Conservation (phyloP, 1,140 invertebrate species). For the Trachymyrmex septentrionalis region DNA sequence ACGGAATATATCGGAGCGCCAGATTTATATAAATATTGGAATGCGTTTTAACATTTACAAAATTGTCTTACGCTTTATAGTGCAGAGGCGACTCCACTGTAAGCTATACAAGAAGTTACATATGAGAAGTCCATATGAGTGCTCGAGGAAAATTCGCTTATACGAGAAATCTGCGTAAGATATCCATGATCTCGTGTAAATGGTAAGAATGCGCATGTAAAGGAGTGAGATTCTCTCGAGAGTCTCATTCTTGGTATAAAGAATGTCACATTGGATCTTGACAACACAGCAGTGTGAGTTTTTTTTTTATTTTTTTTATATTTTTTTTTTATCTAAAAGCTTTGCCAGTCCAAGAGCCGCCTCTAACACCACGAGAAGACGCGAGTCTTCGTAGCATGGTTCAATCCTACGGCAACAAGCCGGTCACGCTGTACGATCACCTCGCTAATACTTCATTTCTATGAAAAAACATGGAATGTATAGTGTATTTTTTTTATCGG, state of each 20-base stretch:
- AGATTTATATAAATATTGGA: constrained; percentile 30
- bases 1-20: constrained; percentile 47
- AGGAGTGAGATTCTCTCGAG: neutral
- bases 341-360: constrained; percentile 40
- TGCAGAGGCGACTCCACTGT: constrained; percentile 38
- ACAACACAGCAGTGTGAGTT: neutral
- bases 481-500: constrained; percentile 75
- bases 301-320: no score
- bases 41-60: constrained; percentile 65
- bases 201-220: constrained; percentile 31
- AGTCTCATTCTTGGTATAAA: neutral
- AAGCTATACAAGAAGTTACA: neutral
- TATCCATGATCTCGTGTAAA: constrained; percentile 36
- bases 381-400: constrained; percentile 16
- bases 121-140: neutral
- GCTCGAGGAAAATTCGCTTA: neutral
- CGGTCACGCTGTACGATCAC: constrained; percentile 48
- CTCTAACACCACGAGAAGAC: constrained; percentile 46
- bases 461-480: constrained; percentile 85
- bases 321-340: constrained; percentile 2
- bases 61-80: constrained; percentile 41
- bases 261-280: constrained; percentile 26
- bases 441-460: constrained; percentile 73
- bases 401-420: constrained; percentile 33
- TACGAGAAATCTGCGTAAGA: constrained; percentile 3